phyloP scores from a whole-genome alignment of 1,140 invertebrate genomes.

The Adoxophyes honmai region DNA sequence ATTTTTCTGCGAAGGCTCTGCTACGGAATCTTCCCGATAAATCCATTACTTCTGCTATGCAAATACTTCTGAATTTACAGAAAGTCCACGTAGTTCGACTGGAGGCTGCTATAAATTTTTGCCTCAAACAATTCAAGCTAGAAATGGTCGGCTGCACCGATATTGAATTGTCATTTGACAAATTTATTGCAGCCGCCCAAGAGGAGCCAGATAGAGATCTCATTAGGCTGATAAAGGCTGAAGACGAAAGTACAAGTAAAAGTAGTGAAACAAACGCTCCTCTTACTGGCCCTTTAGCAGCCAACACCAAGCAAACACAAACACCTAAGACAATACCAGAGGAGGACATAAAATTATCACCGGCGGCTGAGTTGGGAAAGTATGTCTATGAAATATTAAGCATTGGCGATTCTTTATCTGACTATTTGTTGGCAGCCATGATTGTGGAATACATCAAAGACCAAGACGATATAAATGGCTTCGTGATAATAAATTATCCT shows the following conservation, averaged over 20 bases:
- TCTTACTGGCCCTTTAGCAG: constrained; percentile 35
- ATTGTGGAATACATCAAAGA: constrained; percentile 79
- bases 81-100: constrained; percentile 76
- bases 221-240: constrained; percentile 53
- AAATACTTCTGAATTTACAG: constrained; percentile 62
- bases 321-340: constrained; percentile 78
- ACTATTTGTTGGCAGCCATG: constrained; percentile 76
- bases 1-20: constrained; percentile 65
- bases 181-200: constrained; percentile 44
- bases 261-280: constrained; percentile 36
- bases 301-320: constrained; percentile 76
- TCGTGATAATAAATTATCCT: constrained; percentile 81
- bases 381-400: constrained; percentile 75
- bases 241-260: constrained; percentile 46
- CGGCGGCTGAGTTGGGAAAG: constrained; percentile 76
- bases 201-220: constrained; percentile 59
- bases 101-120: constrained; percentile 78
- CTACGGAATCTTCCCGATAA: constrained; percentile 72
- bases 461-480: constrained; percentile 73
- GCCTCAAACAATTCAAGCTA: constrained; percentile 72
- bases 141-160: constrained; percentile 74
- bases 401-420: constrained; percentile 74
- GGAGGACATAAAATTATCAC: constrained; percentile 74
- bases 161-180: constrained; percentile 70
- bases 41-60: constrained; percentile 57